Evolutionary conservation across 2,888 invertebrate species (phyloP), one percentile per base, ranked within the genome.

Genomic region (Drosophila antonietae): DNA sequence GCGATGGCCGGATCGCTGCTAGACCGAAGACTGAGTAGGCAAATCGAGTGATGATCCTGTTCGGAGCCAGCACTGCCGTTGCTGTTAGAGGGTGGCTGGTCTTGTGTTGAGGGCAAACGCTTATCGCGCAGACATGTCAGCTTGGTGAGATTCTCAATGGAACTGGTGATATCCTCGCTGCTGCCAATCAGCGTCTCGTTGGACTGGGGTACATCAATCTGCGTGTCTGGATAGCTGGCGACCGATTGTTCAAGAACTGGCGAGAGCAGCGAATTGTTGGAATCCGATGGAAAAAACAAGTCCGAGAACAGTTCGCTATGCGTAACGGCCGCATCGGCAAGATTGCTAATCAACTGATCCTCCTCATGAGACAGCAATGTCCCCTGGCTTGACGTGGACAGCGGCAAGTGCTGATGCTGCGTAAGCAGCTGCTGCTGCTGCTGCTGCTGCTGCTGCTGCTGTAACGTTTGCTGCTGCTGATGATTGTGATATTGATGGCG

Each of bases 1-100:
- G 93, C 91, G 55, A 93, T 91, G 23, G 92, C 90, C 12, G 93
- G 93, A 88, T 93, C 93, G 61, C 92, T 92, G 78, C 92, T 93
- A 15, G 93, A 93, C 23, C 93, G 90, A 37, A 93, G 76, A 6
- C 90, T 91, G 12, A 93, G 80, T 41, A 92, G 63, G 14, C 92
- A 92, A 71, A 91, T 86, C 12, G 89, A 81, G 2, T 89, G 80
- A 57, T 90, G 89, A 56, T 91, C 87, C 70, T 88, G 89, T 35
- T 91, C 78, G 9, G 79, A 61, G 23, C 55, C 61, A 5, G 37
- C 37, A 31, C 47, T 37, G 58, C 46, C 31, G 56, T 43, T 43
- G 31, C 39, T 37, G 15, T 23, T 47, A 28, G 28, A 12, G 9
- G 28, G 41, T 14, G 90, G 87, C 49, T 92, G 92, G 69, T 92